phyloP scores from a whole-genome alignment of 2,797 vertebrate species.

The Anas bernieri region DNA sequence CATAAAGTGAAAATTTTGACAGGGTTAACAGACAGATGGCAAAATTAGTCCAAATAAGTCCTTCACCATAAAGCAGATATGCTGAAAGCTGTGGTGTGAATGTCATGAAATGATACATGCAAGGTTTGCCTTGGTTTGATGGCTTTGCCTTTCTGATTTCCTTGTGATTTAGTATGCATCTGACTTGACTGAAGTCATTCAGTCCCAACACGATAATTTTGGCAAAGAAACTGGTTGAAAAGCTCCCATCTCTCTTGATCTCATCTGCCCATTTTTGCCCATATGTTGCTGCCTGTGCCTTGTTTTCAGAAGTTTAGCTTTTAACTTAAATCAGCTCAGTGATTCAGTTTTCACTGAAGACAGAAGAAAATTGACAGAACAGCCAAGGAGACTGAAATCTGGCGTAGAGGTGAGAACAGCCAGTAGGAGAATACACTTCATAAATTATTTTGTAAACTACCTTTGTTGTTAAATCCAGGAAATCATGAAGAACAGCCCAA shows the following conservation, averaged over 20 bases:
- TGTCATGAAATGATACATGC: not conserved
- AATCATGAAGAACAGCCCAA: not conserved
- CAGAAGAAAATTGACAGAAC: not conserved
- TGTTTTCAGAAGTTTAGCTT: not conserved
- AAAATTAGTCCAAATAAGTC: not conserved
- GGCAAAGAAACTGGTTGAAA: not conserved
- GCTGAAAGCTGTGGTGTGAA: not conserved
- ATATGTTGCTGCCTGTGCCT: not conserved
- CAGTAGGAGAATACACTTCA: not conserved
- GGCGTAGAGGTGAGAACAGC: not conserved
- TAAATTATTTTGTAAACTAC: not conserved
- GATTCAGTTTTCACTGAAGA: not conserved
- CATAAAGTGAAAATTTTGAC: not conserved
- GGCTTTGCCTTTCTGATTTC: not conserved
- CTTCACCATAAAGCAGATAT: not conserved
- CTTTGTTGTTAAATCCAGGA: not conserved
- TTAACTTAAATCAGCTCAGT: not conserved
- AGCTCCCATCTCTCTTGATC: not conserved
- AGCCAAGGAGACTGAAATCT: not conserved
- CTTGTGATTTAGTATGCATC: not conserved
- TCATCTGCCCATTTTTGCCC: not conserved
- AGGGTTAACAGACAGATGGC: not conserved
- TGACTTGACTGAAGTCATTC: not conserved
- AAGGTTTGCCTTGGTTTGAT: not conserved
- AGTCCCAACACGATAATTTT: not conserved